Conservation (phyloP, 2,113 vertebrate species). For the Notechis scutatus region DNA sequence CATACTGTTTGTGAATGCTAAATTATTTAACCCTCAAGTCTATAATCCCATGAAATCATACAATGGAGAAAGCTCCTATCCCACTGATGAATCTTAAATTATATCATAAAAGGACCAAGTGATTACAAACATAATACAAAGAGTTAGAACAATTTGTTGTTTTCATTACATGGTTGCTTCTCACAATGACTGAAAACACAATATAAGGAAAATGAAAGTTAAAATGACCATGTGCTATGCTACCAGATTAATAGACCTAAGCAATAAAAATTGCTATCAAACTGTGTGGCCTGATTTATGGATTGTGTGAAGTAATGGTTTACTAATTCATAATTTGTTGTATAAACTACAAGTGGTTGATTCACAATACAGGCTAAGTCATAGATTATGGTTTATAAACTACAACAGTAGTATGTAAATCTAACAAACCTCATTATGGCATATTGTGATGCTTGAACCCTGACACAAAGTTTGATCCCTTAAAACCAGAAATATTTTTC, state of each 20-base stretch:
- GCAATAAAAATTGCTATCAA: background rate
- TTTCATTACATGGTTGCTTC: background rate
- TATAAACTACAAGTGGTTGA: background rate
- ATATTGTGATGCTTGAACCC: background rate
- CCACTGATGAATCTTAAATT: background rate
- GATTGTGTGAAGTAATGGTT: background rate
- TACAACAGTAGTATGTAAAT: background rate
- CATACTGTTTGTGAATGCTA: background rate
- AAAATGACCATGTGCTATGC: background rate
- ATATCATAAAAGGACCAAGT: background rate
- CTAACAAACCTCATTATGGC: background rate
- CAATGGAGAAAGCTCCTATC: too few species aligned
- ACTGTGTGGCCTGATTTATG: background rate
- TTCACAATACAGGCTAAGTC: background rate
- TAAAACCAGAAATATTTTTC: background rate
- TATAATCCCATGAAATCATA: background rate
- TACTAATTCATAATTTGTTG: background rate
- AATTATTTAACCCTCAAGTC: background rate
- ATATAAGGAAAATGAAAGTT: background rate
- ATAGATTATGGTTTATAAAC: background rate
- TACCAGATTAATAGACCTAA: background rate
- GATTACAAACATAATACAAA: background rate
- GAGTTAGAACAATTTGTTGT: background rate
- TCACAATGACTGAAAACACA: background rate
- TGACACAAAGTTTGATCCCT: background rate